Base-by-base conservation (phyloP, 2,113 vertebrate genomes). In the Forbesichthys agassizii region DNA sequence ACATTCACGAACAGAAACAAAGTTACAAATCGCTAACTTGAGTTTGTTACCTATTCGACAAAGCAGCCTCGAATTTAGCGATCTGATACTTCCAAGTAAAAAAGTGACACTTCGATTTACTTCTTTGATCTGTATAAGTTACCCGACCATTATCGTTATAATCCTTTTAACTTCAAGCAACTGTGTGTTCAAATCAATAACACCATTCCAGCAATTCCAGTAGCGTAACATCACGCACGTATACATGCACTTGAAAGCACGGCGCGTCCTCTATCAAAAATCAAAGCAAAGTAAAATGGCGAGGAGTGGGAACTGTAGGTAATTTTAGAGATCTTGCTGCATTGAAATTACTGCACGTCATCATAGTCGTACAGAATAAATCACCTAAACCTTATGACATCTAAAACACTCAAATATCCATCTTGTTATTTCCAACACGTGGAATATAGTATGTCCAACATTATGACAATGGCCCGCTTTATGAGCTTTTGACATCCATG, bases 221-320 rank as follows among this genome's bases (percentile, higher is more conserved):
- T 6, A 42, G 36, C 36, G 20, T 9, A 58, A 59, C 70, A 71
- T 64, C 58, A 57, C 10, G 61, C 48, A 60, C 48, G 48, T 10
- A 66, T 18, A 57, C 57, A 13, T 59, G 75, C 75, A 80, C 68
- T 68, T 80, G 71, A 73, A 56, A 82, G 85, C 78, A 84, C 87
- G 64, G 81, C 81, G 77, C 78, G 84, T 82, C 82, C 81, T 82
- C 87, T 64, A 74, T 82, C 79, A 77, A 62, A 87, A 79, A 88
- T 82, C 78, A 83, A 90, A 89, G 78, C 81, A 66, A 64, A 83
- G 86, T 84, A 91, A 92, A 91, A 92, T 91, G 90, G 91, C 89
- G 90, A 90, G 73, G 86, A 92, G 77, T 90, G 86, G 82, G 87
- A 88, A 89, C 79, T 80, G 88, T 71, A 84, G 83, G 85, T 84